Conservation (phyloP, 2,797 vertebrate species). For the Peromyscus aztecus region DNA sequence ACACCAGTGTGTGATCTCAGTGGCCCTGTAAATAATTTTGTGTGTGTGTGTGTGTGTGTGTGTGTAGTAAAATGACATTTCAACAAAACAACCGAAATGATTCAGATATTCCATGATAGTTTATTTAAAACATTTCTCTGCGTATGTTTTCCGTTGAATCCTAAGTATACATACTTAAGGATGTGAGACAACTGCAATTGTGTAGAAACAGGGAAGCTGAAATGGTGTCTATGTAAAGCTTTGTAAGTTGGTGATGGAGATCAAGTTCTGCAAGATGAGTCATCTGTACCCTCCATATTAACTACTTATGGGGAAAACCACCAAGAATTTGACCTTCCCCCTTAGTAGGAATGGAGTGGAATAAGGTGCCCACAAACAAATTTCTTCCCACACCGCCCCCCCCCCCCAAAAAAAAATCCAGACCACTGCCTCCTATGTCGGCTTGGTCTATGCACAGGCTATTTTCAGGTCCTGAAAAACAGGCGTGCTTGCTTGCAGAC, state of each 20-base stretch:
- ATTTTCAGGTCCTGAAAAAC: conserved; percentile 66
- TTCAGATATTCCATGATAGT: conserved; percentile 50
- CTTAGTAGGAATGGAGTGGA: not conserved
- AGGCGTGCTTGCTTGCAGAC: conserved; percentile 70
- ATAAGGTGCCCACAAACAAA: not conserved
- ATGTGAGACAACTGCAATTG: not conserved
- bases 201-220: conserved; percentile 44
- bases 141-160: conserved; percentile 36
- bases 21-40: not conserved
- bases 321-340: not conserved
- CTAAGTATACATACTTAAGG: conserved; percentile 4
- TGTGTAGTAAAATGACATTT: conserved; percentile 24
- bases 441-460: conserved; percentile 78
- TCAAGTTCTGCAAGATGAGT: conserved; percentile 21
- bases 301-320: not conserved
- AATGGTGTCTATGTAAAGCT: not conserved
- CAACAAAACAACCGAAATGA: conserved; percentile 53
- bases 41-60: not conserved
- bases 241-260: not conserved
- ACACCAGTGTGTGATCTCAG: not conserved
- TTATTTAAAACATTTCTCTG: conserved; percentile 4
- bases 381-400: not conserved
- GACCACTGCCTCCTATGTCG: not conserved
- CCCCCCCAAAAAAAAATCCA: not conserved
- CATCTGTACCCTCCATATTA: not conserved